Base-by-base conservation (phyloP, 1,140 invertebrate genomes). In the Zaprionus africanus region DNA sequence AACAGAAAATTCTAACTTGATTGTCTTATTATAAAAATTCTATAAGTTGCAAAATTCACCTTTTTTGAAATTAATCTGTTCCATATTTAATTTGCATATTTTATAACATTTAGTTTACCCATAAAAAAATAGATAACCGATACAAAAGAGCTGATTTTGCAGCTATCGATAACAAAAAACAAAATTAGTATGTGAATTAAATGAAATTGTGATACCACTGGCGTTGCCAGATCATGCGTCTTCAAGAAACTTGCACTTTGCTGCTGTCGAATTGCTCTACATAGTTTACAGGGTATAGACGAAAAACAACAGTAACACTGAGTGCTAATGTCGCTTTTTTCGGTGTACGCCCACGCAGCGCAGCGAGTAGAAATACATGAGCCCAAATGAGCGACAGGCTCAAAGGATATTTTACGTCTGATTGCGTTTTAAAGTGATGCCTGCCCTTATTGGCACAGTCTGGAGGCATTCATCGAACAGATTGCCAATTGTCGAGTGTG, bases 321-420 rank as follows among this genome's bases (percentile, higher is more conserved):
- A 28, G 22, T 28, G 26, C 53, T 56, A 56, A 28, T 56, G 46
- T 43, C 2, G 36, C 17, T 49, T 24, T 66, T 60, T 7, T 54
- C 36, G 38, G 61, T 38, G 28, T 3, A 41, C 19, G 61, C 36
- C 54, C 49, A 51, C 24, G 36, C 41, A 9, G 19, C 19, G 46
- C 59, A 31, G 12, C 43, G 72, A 64, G 64, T 79, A 72, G 78
- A 72, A 82, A 83, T 83, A 70, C 77, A 83, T 84, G 77, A 78
- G 66, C 36, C 53, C 49, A 76, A 72, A 66, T 85, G 70, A 85
- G 78, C 80, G 75, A 73, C 75, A 81, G 82, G 76, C 82, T 85
- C 82, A 79, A 81, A 79, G 79, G 76, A 86, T 86, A 82, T 86
- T 86, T 86, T 82, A 86, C 79, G 82, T 78, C 65, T 86, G 82